A percentile compares a stretch with the other conserved stretches of the same genome.
phyloP scores from a whole-genome alignment of 37 sponge, comb jelly and placozoan species.

The Agelas oroides region DNA sequence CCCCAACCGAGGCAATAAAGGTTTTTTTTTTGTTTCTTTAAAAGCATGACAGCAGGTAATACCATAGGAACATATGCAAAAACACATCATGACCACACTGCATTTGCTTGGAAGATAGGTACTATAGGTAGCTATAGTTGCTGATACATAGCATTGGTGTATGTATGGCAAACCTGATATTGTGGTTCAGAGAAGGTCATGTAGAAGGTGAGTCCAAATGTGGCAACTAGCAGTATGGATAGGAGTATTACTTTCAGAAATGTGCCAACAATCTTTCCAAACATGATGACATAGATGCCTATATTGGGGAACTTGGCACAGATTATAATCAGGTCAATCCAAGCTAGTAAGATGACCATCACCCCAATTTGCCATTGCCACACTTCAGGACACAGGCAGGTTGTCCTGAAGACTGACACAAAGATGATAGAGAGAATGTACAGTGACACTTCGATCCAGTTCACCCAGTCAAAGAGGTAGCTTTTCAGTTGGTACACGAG shows the following conservation, averaged over 20 bases:
- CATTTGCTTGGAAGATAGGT: too few relatives aligned
- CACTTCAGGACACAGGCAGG: conserved; percentile 45
- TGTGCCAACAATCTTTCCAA: conserved; percentile 72
- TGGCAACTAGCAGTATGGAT: conserved; percentile 73
- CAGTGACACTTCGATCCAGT: conserved; percentile 49
- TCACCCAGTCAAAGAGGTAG: conserved; percentile 59
- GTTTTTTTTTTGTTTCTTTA: too few relatives aligned
- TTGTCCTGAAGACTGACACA: conserved; percentile 28
- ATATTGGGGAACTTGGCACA: conserved; percentile 62
- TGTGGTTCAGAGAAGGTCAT: conserved; percentile 62
- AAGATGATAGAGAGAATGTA: conserved; percentile 59
- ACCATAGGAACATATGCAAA: too few relatives aligned
- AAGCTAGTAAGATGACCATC: conserved; percentile 78
- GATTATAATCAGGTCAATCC: conserved; percentile 84
- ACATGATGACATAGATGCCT: conserved; percentile 89
- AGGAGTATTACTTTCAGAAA: conserved; percentile 77
- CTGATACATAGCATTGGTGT: background rate
- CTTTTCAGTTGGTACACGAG: background rate
- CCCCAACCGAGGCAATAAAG: too few relatives aligned
- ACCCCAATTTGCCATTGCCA: conserved; percentile 91
- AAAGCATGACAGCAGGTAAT: too few relatives aligned
- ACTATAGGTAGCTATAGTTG: background rate
- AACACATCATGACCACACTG: too few relatives aligned
- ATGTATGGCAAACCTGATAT: too few relatives aligned
- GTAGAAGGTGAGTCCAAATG: conserved; percentile 85